Evolutionary conservation across 2,113 vertebrate genomes (phyloP), one percentile per base, ranked within the genome.

Genomic region (Corydoras sp.): DNA sequence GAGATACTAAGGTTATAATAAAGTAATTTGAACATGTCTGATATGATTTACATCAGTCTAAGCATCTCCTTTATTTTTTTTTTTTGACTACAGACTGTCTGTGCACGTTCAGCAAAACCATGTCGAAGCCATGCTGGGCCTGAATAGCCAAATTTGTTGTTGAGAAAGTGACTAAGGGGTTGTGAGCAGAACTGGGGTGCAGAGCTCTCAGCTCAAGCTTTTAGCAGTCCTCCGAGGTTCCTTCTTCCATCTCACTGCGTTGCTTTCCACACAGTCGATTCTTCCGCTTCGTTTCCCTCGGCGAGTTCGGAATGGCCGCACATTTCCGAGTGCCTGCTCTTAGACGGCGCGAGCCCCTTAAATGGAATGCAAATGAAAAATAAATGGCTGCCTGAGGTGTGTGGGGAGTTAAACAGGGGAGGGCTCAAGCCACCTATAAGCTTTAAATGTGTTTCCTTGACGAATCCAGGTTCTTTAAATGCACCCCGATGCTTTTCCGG

Each of bases 211-310:
- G 65, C 50, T 5, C 72, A 80, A 64, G 81, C 82, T 83, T 83
- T 83, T 83, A 83, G 78, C 73, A 68, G 76, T 61, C 78, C 75
- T 80, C 76, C 15, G 62, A 77, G 80, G 80, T 75, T 54, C 76
- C 32, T 14, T 55, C 70, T 83, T 80, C 80, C 78, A 32, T 66
- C 65, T 81, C 82, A 77, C 76, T 80, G 75, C 74, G 10, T 72
- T 65, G 43, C 72, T 62, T 79, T 76, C 80, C 75, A 79, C 82
- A 80, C 68, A 79, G 76, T 77, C 71, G 63, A 80, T 79, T 78
- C 59, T 83, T 79, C 80, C 35, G 73, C 80, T 80, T 81, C 80
- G 77, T 77, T 80, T 76, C 78, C 58, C 66, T 68, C 65, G 13
- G 24, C n/a, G 65, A 75, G 70, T 58, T 73, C 68, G 68, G 78